Percentiles rank a stretch among this genome's conserved stretches.
Conservation (phyloP, 2,797 vertebrate species). For the Prunella strophiata region DNA sequence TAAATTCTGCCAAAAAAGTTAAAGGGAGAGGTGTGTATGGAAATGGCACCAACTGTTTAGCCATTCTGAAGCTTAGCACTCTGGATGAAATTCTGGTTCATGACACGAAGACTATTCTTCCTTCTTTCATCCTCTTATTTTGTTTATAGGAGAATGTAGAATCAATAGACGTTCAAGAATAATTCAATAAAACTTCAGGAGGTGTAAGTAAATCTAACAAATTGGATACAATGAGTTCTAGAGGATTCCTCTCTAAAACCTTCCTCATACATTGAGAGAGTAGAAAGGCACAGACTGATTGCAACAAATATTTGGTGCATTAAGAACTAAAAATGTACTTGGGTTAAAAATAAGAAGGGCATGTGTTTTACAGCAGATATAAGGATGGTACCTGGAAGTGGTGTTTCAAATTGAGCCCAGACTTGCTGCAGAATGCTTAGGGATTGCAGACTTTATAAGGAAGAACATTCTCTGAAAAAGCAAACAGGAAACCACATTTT, state of each 20-base stretch:
- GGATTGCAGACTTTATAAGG: background rate
- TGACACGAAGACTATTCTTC: background rate
- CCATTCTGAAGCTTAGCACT: background rate
- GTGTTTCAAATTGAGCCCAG: background rate
- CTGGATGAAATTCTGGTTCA: background rate
- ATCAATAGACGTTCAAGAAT: background rate
- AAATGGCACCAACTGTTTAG: background rate
- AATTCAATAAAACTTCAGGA: background rate
- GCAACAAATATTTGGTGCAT: background rate
- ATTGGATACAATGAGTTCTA: background rate
- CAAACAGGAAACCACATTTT: conserved; percentile 43
- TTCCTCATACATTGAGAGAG: background rate
- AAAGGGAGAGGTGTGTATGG: background rate
- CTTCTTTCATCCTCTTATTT: background rate
- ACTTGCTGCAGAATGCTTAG: background rate
- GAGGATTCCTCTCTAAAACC: background rate
- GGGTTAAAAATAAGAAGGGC: background rate
- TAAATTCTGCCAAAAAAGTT: background rate
- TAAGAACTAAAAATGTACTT: background rate
- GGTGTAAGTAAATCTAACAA: background rate
- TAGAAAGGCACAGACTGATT: background rate
- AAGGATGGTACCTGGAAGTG: conserved; percentile 1
- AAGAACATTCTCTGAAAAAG: conserved; percentile 2
- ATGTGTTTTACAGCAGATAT: background rate
- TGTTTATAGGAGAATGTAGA: background rate